Conservation (phyloP, 2,888 invertebrate genomes). For the Polydrusus cervinus region DNA sequence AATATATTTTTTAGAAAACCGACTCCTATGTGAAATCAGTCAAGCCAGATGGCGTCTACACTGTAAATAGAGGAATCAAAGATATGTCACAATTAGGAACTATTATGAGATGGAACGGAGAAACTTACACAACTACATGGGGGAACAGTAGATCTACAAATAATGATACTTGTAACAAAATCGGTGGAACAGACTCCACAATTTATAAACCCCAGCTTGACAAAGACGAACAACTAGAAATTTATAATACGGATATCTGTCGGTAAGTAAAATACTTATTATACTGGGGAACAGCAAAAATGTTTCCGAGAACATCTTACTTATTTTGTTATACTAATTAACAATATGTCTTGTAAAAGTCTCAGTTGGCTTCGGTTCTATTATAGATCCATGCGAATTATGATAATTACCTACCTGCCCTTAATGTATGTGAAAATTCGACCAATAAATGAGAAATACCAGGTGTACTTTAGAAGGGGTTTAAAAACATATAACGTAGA, state of each 20-base stretch:
- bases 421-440: too few relatives aligned
- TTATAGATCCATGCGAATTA: too few relatives aligned
- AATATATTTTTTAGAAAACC: slow-evolving; percentile 60
- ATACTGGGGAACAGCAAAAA: not conserved
- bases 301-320: too few relatives aligned
- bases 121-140: slow-evolving; percentile 63
- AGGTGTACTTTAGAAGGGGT: too few relatives aligned
- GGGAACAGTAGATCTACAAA: slow-evolving; percentile 65
- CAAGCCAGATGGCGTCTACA: slow-evolving; percentile 72
- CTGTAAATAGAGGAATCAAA: slow-evolving; percentile 73
- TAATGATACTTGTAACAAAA: slow-evolving; percentile 69
- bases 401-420: too few relatives aligned
- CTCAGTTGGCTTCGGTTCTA: too few relatives aligned
- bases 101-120: slow-evolving; percentile 72
- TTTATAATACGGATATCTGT: slow-evolving; percentile 80
- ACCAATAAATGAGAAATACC: too few relatives aligned
- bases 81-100: slow-evolving; percentile 71
- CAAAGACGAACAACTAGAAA: slow-evolving; percentile 71
- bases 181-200: slow-evolving; percentile 75
- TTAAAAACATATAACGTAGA: too few relatives aligned
- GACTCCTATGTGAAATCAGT: slow-evolving; percentile 58
- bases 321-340: too few relatives aligned
- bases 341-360: too few relatives aligned
- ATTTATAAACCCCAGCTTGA: slow-evolving; percentile 78
- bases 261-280: slow-evolving; percentile 72